Conservation (phyloP, 2,888 invertebrate genomes). For the Zygogramma bicolorata region DNA sequence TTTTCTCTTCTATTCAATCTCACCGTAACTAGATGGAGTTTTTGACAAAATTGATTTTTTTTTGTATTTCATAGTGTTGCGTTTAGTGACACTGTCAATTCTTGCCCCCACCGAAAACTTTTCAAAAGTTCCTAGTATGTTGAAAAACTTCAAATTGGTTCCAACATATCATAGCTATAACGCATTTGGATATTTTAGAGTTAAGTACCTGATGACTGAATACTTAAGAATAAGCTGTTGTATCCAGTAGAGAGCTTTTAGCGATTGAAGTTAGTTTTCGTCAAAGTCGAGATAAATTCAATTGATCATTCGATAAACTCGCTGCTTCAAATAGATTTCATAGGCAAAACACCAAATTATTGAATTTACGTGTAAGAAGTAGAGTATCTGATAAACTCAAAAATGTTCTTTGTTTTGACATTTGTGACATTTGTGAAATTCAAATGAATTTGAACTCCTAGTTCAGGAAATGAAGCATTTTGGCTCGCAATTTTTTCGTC, state of each 20-base stretch:
- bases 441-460: too few species aligned
- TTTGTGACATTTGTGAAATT: too few species aligned
- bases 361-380: background rate
- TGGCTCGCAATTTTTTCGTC: too few species aligned
- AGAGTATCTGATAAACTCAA: background rate
- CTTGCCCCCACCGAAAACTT: background rate
- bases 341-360: background rate
- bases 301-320: background rate
- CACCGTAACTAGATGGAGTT: too few species aligned
- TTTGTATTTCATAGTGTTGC: too few species aligned
- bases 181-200: constrained; percentile 24
- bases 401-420: too few species aligned
- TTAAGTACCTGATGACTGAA: constrained; percentile 36
- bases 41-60: too few species aligned
- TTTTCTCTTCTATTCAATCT: too few species aligned
- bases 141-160: background rate
- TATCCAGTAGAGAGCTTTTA: background rate
- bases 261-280: background rate
- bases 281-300: background rate
- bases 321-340: background rate
- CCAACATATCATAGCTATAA: constrained; percentile 31
- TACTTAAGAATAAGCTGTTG: constrained; percentile 5
- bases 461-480: too few species aligned
- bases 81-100: too few species aligned
- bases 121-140: background rate